phyloP scores from a whole-genome alignment of 1,140 invertebrate species.

The Oppia nitens region DNA sequence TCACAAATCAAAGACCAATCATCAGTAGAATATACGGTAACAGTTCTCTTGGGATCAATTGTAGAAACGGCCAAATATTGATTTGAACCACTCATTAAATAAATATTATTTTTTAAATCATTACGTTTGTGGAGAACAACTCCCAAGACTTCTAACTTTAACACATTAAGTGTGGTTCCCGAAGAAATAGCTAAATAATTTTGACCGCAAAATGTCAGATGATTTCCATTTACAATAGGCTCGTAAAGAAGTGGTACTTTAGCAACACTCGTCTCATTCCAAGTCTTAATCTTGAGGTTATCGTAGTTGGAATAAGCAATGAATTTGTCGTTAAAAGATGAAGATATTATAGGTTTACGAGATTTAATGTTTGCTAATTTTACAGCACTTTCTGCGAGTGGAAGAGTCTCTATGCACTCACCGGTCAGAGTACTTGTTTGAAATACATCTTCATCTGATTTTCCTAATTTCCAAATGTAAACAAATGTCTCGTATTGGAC shows the following conservation, averaged over 20 bases:
- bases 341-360: conserved; percentile 12
- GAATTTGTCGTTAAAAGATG: conserved; percentile 15
- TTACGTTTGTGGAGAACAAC: neutral
- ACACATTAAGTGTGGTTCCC: neutral
- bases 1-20: neutral
- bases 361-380: conserved; percentile 7
- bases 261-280: neutral
- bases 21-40: neutral
- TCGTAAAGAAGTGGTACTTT: conserved; percentile 7
- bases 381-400: conserved; percentile 5
- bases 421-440: neutral
- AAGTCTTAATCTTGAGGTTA: conserved; percentile 5
- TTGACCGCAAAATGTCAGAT: neutral
- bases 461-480: conserved; percentile 19
- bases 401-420: neutral
- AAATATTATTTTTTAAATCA: neutral
- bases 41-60: neutral
- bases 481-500: conserved; percentile 17
- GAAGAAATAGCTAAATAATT: neutral
- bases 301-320: conserved; percentile 15
- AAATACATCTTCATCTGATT: neutral
- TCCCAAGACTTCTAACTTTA: conserved; percentile 7
- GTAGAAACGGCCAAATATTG: neutral
- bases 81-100: neutral
- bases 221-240: neutral